Percentiles rank a stretch among this genome's conserved stretches.
phyloP scores from a whole-genome alignment of 2,797 vertebrate genomes.

The Percopsis omiscomaycus region DNA sequence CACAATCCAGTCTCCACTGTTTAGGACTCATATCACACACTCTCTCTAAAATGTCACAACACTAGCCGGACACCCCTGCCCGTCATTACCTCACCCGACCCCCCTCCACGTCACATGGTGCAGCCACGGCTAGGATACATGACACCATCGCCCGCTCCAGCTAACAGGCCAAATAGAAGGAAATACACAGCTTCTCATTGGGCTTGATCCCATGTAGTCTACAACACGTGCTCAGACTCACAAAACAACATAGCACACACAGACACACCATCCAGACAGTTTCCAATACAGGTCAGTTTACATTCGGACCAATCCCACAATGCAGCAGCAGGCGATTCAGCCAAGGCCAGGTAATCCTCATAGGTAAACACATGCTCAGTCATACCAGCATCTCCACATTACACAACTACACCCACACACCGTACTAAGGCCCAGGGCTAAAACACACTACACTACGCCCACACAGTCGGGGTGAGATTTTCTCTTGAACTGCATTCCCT shows the following conservation, averaged over 20 bases:
- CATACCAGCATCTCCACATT: slow-evolving; percentile 45
- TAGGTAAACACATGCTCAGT: slow-evolving; percentile 61
- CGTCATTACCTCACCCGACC: not conserved
- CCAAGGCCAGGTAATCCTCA: slow-evolving; percentile 54
- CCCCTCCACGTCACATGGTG: slow-evolving; percentile 23
- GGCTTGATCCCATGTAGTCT: slow-evolving; percentile 12
- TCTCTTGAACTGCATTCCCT: slow-evolving; percentile 27
- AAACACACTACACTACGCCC: slow-evolving; percentile 46
- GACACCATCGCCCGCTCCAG: slow-evolving; percentile 36
- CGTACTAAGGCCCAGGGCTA: slow-evolving; percentile 38
- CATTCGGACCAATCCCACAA: slow-evolving; percentile 16
- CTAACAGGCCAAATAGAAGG: slow-evolving; percentile 26
- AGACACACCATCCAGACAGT: not conserved
- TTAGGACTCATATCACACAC: slow-evolving; percentile 19
- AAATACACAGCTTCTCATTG: slow-evolving; percentile 1
- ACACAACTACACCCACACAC: slow-evolving; percentile 44
- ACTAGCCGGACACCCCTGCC: not conserved
- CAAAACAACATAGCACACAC: slow-evolving; percentile 14
- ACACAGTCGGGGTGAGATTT: slow-evolving; percentile 48
- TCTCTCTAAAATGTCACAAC: slow-evolving; percentile 3
- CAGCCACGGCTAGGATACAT: slow-evolving; percentile 36
- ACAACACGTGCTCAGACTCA: not conserved
- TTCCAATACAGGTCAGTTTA: not conserved
- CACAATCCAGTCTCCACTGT: slow-evolving; percentile 15
- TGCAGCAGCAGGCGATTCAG: slow-evolving; percentile 40